Percentiles rank a stretch among this genome's conserved stretches.
phyloP scores from a whole-genome alignment of 1,140 invertebrate species.

The Sinonovacula constricta region DNA sequence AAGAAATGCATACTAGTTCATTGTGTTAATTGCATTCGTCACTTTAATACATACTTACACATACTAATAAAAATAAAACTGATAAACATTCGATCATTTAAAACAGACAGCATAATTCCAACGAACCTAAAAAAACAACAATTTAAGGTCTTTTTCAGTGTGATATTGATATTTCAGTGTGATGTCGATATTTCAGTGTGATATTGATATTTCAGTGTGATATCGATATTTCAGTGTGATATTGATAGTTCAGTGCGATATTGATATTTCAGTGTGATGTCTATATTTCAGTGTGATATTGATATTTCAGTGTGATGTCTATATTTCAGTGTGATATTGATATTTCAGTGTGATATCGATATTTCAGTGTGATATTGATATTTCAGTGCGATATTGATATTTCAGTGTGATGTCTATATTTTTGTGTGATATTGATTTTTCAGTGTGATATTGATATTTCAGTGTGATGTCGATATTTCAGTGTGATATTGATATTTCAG shows the following conservation, averaged over 20 bases:
- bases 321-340: background rate
- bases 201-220: background rate
- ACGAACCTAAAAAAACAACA: constrained; percentile 73
- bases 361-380: no score
- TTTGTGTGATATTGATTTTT: no score
- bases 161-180: background rate
- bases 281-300: background rate
- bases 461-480: background rate
- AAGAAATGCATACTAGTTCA: background rate
- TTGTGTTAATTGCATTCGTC: background rate
- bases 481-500: background rate
- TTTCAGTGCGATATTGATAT: background rate
- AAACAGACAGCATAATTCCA: constrained; percentile 78
- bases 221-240: background rate
- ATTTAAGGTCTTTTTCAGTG: background rate
- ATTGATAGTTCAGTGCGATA: no score
- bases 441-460: no score
- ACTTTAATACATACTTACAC: constrained; percentile 48
- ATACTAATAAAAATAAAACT: constrained; percentile 60
- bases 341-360: background rate
- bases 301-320: no score
- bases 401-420: background rate
- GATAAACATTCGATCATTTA: constrained; percentile 70
- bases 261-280: background rate
- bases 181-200: background rate